phyloP scores from a whole-genome alignment of 2,113 vertebrate species.

The Ivindomyrus marchei region DNA sequence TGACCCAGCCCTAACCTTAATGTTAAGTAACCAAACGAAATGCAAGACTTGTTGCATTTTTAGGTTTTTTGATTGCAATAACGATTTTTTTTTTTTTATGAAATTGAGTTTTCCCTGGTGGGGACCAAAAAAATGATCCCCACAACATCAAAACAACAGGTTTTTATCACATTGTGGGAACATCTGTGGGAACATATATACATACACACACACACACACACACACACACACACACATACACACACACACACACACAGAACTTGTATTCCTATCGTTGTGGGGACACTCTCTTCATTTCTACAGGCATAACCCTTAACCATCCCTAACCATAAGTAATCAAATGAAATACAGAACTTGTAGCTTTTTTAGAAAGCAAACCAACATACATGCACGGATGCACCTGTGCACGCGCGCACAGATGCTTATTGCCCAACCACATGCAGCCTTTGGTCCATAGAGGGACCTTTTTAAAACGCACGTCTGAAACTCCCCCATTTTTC shows the following conservation, averaged over 20 bases:
- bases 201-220: too few species aligned
- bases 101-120: neutral
- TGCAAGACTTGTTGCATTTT: too few species aligned
- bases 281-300: neutral
- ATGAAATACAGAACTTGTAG: neutral
- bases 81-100: too few species aligned
- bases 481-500: neutral
- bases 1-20: too few species aligned
- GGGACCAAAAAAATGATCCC: neutral
- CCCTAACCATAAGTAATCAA: neutral
- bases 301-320: neutral
- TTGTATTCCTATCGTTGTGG: neutral
- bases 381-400: neutral
- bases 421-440: neutral
- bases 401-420: neutral
- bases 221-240: too few species aligned
- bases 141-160: too few species aligned
- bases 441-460: neutral
- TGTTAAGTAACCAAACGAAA: too few species aligned
- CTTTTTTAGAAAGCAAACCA: neutral
- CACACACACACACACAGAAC: too few species aligned
- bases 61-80: too few species aligned
- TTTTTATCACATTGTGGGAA: too few species aligned
- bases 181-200: too few species aligned
- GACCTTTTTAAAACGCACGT: neutral